These are phyloP conservation scores for Serranochromis macrocephalus DNA, from an alignment of 2,113 vertebrate species.

Conservation along the genomic window DNA sequence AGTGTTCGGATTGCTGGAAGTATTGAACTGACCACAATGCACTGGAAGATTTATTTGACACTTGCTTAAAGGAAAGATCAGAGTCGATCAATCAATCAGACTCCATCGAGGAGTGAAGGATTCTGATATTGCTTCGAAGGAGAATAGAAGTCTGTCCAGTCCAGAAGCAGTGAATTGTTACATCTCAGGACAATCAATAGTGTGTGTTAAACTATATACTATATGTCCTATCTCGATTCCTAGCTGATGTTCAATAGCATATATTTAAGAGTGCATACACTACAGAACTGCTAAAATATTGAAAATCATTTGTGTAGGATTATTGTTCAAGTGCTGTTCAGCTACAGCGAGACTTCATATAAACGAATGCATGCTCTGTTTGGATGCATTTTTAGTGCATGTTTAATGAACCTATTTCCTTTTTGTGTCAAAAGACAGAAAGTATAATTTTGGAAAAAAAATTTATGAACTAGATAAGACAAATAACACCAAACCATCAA, in stretches of 20 bases:
- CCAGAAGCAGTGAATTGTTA: not conserved
- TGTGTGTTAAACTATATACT: not conserved
- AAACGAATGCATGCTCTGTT: fast-evolving
- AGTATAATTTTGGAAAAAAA: not conserved
- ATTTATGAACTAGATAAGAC: not conserved
- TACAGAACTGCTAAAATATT: not conserved
- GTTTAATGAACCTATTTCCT: not conserved
- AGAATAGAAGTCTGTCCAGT: not conserved
- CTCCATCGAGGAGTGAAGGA: not conserved
- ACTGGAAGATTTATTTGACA: conserved; percentile 11
- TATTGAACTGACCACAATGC: not conserved
- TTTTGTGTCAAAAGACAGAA: not conserved
- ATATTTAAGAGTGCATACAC: not conserved
- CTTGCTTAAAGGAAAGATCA: not conserved
- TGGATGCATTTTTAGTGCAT: not conserved
- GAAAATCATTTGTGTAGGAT: not conserved
- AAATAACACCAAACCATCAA: not conserved
- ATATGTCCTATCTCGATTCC: not conserved
- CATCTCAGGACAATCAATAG: not conserved
- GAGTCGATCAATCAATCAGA: not conserved
- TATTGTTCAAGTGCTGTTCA: not conserved
- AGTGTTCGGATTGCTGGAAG: not conserved
- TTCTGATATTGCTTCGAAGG: not conserved
- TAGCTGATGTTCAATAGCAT: not conserved
- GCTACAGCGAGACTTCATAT: not conserved